phyloP scores from a whole-genome alignment of 2,888 invertebrate species.

The Tigriopus californicus region DNA sequence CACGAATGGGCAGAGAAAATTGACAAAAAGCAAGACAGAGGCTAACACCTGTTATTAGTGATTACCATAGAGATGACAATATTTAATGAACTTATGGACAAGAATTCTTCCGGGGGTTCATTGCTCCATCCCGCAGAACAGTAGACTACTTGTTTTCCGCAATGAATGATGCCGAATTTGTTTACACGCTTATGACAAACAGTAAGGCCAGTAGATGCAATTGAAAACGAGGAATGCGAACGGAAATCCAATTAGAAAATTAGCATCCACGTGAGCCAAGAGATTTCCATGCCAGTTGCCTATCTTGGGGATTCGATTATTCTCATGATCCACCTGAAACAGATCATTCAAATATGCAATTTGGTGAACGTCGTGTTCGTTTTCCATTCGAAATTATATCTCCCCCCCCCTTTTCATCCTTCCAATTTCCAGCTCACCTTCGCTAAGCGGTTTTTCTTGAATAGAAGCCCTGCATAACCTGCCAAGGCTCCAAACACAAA shows the following conservation, averaged over 20 bases:
- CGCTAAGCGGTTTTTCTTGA: not conserved
- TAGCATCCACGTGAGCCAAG: not conserved
- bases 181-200: too few relatives aligned
- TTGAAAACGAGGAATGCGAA: not conserved
- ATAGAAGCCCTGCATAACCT: not conserved
- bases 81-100: too few relatives aligned
- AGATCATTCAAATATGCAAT: not conserved
- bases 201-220: not conserved
- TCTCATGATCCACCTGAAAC: not conserved
- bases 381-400: not conserved
- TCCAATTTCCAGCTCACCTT: not conserved
- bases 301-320: not conserved
- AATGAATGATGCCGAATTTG: too few relatives aligned
- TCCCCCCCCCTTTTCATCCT: not conserved
- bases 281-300: constrained; percentile 8
- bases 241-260: not conserved
- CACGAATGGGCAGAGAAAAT: too few relatives aligned
- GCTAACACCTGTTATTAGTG: too few relatives aligned
- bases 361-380: not conserved
- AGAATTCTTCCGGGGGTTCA: too few relatives aligned
- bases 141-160: too few relatives aligned
- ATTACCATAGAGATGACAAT: too few relatives aligned
- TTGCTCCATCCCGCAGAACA: too few relatives aligned
- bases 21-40: too few relatives aligned
- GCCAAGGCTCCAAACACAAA: constrained; percentile 3